Conservation (phyloP, 2,113 vertebrate genomes). For the Fukomys damarensis region DNA sequence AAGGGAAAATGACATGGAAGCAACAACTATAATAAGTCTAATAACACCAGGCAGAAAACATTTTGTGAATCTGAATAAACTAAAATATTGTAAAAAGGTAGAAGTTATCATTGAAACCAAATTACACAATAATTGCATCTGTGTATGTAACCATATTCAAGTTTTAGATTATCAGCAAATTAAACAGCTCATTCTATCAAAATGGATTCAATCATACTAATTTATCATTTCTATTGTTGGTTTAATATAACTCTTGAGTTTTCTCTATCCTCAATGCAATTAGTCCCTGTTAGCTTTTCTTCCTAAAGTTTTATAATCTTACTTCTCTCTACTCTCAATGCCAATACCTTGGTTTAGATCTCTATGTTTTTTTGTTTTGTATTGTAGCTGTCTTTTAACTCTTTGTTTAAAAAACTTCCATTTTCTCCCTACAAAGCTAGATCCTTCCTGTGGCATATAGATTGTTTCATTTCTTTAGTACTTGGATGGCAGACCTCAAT, state of each 20-base stretch:
- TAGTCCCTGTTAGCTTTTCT: neutral
- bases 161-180: slow-evolving; percentile 21
- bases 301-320: neutral
- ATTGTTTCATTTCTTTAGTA: neutral
- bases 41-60: neutral
- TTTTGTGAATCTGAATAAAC: neutral
- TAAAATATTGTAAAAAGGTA: neutral
- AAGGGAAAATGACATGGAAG: neutral
- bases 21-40: neutral
- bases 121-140: neutral
- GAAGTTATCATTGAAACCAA: neutral
- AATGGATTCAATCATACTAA: neutral
- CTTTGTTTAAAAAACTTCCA: neutral
- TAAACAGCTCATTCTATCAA: neutral
- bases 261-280: neutral
- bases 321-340: neutral
- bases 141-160: neutral
- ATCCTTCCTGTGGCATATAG: neutral
- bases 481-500: too few species aligned
- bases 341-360: neutral
- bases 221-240: slow-evolving; percentile 5
- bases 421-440: neutral
- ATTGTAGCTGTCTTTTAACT: neutral
- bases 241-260: neutral
- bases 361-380: neutral